Evolutionary conservation across 2,797 vertebrate genomes (phyloP).

Genomic region (Myotis pilosus): DNA sequence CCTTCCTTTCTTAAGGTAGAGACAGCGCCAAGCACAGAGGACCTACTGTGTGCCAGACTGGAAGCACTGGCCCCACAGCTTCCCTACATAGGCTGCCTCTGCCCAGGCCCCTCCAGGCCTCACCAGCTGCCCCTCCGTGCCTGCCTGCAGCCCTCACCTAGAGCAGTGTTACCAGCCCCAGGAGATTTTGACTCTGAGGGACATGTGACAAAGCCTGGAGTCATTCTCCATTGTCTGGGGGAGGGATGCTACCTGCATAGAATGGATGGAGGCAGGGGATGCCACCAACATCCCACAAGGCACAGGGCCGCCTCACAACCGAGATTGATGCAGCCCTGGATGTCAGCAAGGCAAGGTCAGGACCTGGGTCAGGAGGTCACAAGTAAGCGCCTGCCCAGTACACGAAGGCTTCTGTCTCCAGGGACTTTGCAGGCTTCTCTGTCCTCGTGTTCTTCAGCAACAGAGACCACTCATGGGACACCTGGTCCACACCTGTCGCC

Average conservation of each 20-base stretch:
- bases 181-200: background rate
- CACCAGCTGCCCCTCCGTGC: rapidly evolving
- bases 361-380: background rate
- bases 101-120: rapidly evolving
- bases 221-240: background rate
- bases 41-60: background rate
- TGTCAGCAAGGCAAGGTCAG: background rate
- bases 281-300: no score
- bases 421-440: no score
- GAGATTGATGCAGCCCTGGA: rapidly evolving
- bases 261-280: background rate
- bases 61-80: rapidly evolving
- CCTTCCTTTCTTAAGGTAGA: background rate
- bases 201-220: background rate
- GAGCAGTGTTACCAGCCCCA: background rate
- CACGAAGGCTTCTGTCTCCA: rapidly evolving
- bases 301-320: no score
- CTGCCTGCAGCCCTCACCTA: rapidly evolving
- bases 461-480: rapidly evolving
- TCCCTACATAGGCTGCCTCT: no score
- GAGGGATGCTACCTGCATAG: background rate
- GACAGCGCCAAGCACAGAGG: rapidly evolving
- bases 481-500: rapidly evolving
- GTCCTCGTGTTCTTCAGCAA: background rate
- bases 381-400: rapidly evolving